Conservation (phyloP, 2,113 vertebrate genomes). For the Spermophilus dauricus region DNA sequence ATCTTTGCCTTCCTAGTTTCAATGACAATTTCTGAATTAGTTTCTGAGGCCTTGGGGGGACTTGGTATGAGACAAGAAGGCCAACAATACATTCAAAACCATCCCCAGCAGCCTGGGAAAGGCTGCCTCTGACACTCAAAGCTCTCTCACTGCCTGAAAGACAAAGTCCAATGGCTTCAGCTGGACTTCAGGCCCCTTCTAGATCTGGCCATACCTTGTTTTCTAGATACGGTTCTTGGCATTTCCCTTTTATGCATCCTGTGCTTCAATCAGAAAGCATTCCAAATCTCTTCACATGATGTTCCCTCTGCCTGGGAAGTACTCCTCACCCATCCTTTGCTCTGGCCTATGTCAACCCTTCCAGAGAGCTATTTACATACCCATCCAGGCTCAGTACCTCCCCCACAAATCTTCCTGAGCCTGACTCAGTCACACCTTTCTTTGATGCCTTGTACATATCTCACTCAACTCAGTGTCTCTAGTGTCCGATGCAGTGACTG, state of each 20-base stretch:
- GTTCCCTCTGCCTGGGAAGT: not conserved
- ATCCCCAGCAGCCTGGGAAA: rapidly evolving
- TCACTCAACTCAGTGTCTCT: not conserved
- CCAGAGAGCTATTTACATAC: not conserved
- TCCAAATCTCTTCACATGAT: not conserved
- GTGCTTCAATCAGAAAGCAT: not conserved
- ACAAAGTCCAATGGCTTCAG: not conserved
- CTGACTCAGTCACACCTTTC: not conserved
- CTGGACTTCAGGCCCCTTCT: not conserved
- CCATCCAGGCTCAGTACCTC: not conserved
- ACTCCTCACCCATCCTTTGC: not conserved
- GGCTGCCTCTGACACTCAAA: not conserved
- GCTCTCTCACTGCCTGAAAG: not conserved
- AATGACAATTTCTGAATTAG: constrained; percentile 33
- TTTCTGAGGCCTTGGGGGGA: not conserved
- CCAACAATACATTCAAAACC: not conserved
- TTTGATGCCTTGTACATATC: not conserved
- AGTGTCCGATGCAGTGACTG: not conserved
- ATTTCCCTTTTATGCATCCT: not conserved
- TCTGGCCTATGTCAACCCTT: not conserved
- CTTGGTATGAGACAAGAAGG: not conserved
- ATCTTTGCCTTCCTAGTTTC: not conserved
- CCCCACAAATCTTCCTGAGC: not conserved
- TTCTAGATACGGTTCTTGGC: not conserved
- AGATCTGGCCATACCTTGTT: not conserved